Conservation (phyloP, 2,797 vertebrate genomes). For the Leptatherina wallacei region DNA sequence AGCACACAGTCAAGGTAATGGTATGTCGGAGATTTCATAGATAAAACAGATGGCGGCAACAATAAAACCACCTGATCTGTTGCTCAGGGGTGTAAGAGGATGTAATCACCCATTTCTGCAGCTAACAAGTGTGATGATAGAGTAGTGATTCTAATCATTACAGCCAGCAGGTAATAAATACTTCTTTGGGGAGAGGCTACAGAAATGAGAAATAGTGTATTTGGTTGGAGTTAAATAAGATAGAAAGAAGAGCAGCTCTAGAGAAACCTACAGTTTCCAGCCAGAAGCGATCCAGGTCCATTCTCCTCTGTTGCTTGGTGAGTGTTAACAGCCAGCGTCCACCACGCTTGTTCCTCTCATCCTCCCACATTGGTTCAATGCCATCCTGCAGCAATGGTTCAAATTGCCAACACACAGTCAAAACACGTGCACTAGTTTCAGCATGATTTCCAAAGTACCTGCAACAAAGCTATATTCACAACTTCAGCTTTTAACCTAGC, state of each 20-base stretch:
- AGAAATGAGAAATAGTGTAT: constrained; percentile 22
- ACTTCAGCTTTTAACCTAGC: neutral
- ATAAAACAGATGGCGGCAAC: neutral
- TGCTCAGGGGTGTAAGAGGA: neutral
- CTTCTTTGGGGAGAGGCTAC: constrained; percentile 2
- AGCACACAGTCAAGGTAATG: neutral
- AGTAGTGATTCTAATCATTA: constrained; percentile 24
- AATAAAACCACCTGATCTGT: neutral
- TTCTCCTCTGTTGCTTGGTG: constrained; percentile 96
- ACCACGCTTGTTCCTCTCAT: constrained; percentile 96
- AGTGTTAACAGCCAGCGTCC: constrained; percentile 97
- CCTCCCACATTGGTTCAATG: constrained; percentile 99
- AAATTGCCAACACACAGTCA: constrained; percentile 37
- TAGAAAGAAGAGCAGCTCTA: neutral
- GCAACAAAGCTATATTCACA: neutral
- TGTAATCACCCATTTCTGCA: constrained; percentile 19
- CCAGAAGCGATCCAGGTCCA: constrained; percentile 98
- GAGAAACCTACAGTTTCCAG: constrained; percentile 91
- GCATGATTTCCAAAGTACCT: neutral
- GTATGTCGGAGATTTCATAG: neutral
- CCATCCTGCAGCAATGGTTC: constrained; percentile 85
- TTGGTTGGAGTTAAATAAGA: constrained; percentile 16
- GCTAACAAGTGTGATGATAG: constrained; percentile 16
- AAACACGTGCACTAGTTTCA: neutral
- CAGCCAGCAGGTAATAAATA: constrained; percentile 27